Percentiles rank a stretch among this genome's conserved stretches.
Conservation (phyloP, 2,797 vertebrate genomes). For the Sciurus vulgaris region DNA sequence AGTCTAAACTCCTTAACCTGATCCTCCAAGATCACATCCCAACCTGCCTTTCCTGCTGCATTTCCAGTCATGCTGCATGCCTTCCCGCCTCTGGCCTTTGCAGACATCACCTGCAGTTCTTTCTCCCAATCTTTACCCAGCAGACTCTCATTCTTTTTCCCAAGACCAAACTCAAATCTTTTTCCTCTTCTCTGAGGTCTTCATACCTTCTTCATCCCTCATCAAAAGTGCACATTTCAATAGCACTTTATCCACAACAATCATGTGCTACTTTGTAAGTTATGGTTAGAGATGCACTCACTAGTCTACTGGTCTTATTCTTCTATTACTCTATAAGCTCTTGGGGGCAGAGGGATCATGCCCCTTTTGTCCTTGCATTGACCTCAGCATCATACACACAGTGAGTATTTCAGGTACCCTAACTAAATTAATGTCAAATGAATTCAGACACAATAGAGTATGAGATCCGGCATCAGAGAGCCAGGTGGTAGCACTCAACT, state of each 20-base stretch:
- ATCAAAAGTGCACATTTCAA: conserved; percentile 15
- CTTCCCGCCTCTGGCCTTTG: not conserved
- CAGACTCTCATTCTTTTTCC: conserved; percentile 51
- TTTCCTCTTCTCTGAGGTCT: not conserved
- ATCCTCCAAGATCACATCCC: conserved; percentile 8
- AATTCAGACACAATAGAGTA: not conserved
- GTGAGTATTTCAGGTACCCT: conserved; percentile 8
- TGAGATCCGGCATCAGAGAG: conserved; percentile 17
- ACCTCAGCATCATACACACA: not conserved
- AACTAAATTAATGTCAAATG: conserved; percentile 40
- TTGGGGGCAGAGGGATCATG: not conserved
- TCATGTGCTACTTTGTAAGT: not conserved
- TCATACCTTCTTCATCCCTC: not conserved
- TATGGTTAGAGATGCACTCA: not conserved
- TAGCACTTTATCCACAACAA: not conserved
- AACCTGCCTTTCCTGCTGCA: conserved; percentile 54
- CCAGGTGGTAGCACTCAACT: not conserved
- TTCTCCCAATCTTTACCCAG: conserved; percentile 1
- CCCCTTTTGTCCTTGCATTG: not conserved
- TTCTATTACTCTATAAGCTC: conserved; percentile 16
- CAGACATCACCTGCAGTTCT: conserved; percentile 11
- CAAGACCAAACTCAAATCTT: conserved; percentile 14
- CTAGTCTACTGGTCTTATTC: not conserved
- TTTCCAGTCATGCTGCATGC: not conserved
- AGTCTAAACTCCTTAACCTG: conserved; percentile 10